These are phyloP conservation scores for Silurus glanis DNA, from an alignment of 2,113 vertebrate species.

Conservation along the genomic window DNA sequence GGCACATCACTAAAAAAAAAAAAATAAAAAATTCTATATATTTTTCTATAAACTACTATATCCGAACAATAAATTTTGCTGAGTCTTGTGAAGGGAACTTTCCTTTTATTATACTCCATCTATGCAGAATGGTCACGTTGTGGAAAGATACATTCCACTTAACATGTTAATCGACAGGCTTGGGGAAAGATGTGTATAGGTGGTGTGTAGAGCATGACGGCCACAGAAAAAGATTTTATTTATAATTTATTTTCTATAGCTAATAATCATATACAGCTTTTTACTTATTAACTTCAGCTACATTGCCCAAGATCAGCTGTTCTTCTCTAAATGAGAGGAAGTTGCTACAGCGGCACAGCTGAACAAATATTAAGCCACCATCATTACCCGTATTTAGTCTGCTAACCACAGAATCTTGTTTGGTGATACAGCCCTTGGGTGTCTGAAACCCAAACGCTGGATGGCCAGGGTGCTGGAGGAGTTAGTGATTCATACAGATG, in stretches of 20 bases:
- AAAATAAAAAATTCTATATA: too few species aligned
- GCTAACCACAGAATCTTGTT: constrained; percentile 11
- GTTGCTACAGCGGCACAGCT: neutral
- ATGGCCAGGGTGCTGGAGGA: neutral
- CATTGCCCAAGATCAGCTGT: neutral
- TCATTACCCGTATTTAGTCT: neutral
- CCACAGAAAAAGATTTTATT: neutral
- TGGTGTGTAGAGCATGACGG: neutral
- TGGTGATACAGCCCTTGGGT: neutral
- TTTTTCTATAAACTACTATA: too few species aligned
- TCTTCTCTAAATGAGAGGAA: neutral
- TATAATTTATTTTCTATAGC: neutral
- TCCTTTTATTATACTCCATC: too few species aligned
- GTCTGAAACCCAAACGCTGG: neutral
- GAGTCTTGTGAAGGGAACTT: neutral
- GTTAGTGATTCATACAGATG: neutral
- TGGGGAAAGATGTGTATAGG: too few species aligned
- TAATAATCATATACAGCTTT: too few species aligned
- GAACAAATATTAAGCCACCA: neutral
- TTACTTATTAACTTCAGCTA: neutral
- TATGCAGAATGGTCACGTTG: neutral
- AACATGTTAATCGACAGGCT: neutral
- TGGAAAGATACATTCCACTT: neutral
- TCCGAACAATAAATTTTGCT: neutral
- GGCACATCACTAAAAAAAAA: too few species aligned